Conservation (phyloP, 2,797 vertebrate genomes). For the Columba guinea region DNA sequence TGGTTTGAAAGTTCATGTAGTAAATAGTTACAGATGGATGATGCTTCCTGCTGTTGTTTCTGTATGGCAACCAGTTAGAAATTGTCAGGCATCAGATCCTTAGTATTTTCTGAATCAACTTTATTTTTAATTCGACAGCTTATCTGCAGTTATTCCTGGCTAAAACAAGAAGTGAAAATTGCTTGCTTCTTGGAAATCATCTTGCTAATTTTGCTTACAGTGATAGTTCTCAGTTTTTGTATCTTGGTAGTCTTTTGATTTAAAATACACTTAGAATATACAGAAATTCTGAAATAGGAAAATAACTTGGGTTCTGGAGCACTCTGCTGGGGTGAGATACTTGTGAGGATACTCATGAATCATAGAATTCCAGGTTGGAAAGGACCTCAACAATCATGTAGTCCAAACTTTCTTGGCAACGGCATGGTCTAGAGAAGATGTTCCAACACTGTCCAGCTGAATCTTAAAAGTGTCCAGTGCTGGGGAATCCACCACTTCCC, state of each 20-base stretch:
- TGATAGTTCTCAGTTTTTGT: neutral
- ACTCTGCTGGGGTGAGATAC: too few species aligned
- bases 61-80: neutral
- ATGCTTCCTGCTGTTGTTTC: neutral
- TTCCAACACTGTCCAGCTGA: too few species aligned
- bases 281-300: too few species aligned
- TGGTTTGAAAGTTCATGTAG: neutral
- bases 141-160: neutral
- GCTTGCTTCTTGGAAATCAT: neutral
- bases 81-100: neutral
- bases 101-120: neutral
- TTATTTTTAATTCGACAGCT: neutral
- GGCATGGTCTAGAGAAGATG: too few species aligned
- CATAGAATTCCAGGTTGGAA: too few species aligned
- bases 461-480: too few species aligned
- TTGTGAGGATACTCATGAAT: too few species aligned
- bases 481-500: too few species aligned
- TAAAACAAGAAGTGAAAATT: conserved; percentile 3
- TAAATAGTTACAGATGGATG: neutral
- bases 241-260: neutral
- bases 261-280: too few species aligned
- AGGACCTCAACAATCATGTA: too few species aligned
- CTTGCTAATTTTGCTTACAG: neutral
- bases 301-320: too few species aligned
- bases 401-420: too few species aligned